Evolutionary conservation across 2,888 invertebrate species (phyloP).

Genomic region (Drosophila borealis): DNA sequence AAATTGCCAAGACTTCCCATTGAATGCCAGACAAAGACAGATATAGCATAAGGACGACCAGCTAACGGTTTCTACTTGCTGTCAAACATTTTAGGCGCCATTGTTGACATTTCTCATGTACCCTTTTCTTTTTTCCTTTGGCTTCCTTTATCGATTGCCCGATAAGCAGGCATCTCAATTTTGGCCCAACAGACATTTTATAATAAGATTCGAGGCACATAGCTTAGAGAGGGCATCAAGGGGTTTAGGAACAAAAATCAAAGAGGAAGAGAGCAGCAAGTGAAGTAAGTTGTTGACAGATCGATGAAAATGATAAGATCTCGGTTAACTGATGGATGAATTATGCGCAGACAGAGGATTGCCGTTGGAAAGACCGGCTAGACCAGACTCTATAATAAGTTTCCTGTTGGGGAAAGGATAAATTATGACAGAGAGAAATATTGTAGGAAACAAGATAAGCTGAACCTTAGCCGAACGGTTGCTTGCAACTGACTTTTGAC

Average conservation of each 20-base stretch:
- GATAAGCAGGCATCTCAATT: constrained; percentile 46
- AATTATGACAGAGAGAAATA: constrained; percentile 22
- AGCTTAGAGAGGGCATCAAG: constrained; percentile 30
- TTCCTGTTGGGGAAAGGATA: background rate
- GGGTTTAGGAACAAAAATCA: constrained; percentile 14
- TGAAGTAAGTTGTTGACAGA: constrained; percentile 44
- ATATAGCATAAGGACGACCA: constrained; percentile 28
- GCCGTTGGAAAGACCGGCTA: background rate
- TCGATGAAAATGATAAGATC: constrained; percentile 23
- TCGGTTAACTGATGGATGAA: constrained; percentile 24
- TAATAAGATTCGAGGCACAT: constrained; percentile 33
- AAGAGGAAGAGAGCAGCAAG: background rate
- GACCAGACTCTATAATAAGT: constrained; percentile 20
- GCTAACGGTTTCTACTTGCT: constrained; percentile 54
- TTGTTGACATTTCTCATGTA: constrained; percentile 55
- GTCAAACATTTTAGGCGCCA: constrained; percentile 61
- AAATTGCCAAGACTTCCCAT: constrained; percentile 67
- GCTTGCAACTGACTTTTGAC: background rate
- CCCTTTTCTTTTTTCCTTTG: constrained; percentile 46
- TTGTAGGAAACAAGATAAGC: background rate
- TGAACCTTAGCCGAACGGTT: background rate
- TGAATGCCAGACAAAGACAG: constrained; percentile 1
- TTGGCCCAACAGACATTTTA: constrained; percentile 44
- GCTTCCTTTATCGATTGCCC: constrained; percentile 44
- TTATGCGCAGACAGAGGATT: constrained; percentile 19